Evolutionary conservation across 2,113 vertebrate genomes (phyloP).

Genomic region (Serranochromis macrocephalus): DNA sequence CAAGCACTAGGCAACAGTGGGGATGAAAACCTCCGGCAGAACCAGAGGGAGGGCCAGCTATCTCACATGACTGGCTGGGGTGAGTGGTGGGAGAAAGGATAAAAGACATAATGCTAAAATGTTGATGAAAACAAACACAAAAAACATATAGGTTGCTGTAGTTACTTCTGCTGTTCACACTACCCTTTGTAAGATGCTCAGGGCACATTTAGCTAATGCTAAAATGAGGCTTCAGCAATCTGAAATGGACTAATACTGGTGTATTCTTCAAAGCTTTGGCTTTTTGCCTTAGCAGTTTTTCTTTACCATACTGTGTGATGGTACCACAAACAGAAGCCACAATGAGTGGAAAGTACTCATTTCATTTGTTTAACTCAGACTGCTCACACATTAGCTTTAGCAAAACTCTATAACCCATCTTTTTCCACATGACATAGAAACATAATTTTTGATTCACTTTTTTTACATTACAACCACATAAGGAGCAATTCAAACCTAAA

Average conservation of each 20-base stretch:
- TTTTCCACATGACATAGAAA: not conserved
- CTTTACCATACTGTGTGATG: not conserved
- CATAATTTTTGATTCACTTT: not conserved
- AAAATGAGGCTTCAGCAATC: not conserved
- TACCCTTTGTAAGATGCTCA: not conserved
- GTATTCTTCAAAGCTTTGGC: not conserved
- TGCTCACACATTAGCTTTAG: not conserved
- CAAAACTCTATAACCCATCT: not conserved
- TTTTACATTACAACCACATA: not conserved
- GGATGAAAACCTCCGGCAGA: not conserved
- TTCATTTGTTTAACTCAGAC: not conserved
- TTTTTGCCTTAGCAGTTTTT: not conserved
- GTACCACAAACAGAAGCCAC: not conserved
- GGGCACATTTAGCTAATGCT: not conserved
- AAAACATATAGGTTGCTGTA: not conserved
- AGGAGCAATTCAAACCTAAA: not conserved
- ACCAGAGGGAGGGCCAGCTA: not conserved
- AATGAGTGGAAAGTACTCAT: not conserved
- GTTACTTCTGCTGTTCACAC: not conserved
- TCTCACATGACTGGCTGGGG: not conserved
- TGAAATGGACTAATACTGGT: not conserved
- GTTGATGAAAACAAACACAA: not conserved
- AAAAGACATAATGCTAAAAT: not conserved
- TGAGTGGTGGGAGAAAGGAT: not conserved
- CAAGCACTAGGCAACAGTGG: not conserved